These are phyloP conservation scores for Cremastobaeus sp. DNA, from an alignment of 2,888 invertebrate genomes.

Conservation along the genomic window DNA sequence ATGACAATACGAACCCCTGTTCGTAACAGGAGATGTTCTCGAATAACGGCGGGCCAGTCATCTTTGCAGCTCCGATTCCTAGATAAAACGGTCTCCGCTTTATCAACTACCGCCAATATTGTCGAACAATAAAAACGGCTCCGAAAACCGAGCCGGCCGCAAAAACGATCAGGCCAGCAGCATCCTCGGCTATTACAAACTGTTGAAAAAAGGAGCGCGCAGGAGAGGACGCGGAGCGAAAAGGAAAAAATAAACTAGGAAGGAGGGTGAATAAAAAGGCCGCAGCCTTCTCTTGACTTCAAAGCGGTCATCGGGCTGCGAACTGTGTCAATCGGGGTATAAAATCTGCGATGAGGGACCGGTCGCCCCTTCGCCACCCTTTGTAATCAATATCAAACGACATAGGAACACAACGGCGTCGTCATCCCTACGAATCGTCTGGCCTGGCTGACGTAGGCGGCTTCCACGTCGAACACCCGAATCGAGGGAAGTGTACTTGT, in stretches of 20 bases:
- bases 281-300: conserved; percentile 67
- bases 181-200: conserved; percentile 32
- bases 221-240: neutral
- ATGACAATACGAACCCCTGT: conserved; percentile 10
- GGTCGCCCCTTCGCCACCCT: conserved; percentile 62
- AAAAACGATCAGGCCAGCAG: conserved; percentile 29
- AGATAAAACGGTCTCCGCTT: conserved; percentile 18
- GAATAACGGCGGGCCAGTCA: conserved; percentile 1
- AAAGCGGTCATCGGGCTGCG: conserved; percentile 72
- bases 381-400: conserved; percentile 74
- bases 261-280: conserved; percentile 59
- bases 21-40: conserved; percentile 29
- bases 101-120: conserved; percentile 19
- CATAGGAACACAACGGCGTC: conserved; percentile 64
- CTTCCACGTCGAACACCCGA: conserved; percentile 16
- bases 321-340: conserved; percentile 73
- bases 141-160: conserved; percentile 23
- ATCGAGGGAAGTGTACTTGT: conserved; percentile 71
- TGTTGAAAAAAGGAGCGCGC: conserved; percentile 23
- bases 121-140: conserved; percentile 23
- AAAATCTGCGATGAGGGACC: conserved; percentile 69
- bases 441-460: conserved; percentile 42
- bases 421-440: conserved; percentile 62
- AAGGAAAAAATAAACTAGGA: conserved; percentile 56
- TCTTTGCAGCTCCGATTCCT: conserved; percentile 9